These are phyloP conservation scores for Oedothorax gibbosus DNA, from an alignment of 1,140 invertebrate genomes.

Conservation along the genomic window DNA sequence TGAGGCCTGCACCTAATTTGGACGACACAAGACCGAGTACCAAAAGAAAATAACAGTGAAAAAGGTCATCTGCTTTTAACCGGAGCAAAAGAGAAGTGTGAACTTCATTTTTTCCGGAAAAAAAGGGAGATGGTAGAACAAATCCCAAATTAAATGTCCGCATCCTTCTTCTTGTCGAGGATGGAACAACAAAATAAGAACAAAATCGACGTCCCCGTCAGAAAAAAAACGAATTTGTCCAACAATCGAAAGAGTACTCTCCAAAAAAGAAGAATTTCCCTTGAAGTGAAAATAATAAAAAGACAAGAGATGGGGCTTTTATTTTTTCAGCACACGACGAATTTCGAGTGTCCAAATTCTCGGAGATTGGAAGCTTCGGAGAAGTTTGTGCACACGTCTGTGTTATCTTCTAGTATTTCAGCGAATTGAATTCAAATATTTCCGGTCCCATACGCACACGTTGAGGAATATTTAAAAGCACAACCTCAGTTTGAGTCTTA, in stretches of 20 bases:
- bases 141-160: not conserved
- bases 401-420: too few relatives aligned
- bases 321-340: too few relatives aligned
- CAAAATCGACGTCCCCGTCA: not conserved
- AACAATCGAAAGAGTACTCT: not conserved
- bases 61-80: not conserved
- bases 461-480: too few relatives aligned
- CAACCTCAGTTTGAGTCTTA: too few relatives aligned
- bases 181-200: not conserved
- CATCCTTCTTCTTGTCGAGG: not conserved
- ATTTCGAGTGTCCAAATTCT: too few relatives aligned
- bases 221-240: not conserved
- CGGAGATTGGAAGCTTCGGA: too few relatives aligned
- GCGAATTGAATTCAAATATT: too few relatives aligned
- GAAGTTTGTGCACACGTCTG: too few relatives aligned
- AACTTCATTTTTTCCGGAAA: not conserved
- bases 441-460: too few relatives aligned
- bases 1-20: too few relatives aligned
- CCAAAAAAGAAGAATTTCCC: not conserved
- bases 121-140: not conserved
- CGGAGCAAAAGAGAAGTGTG: not conserved
- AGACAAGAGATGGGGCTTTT: not conserved
- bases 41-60: not conserved
- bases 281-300: not conserved
- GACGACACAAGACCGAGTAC: not conserved